Conservation (phyloP, 1,140 invertebrate species). For the Zaprionus gabonicus region DNA sequence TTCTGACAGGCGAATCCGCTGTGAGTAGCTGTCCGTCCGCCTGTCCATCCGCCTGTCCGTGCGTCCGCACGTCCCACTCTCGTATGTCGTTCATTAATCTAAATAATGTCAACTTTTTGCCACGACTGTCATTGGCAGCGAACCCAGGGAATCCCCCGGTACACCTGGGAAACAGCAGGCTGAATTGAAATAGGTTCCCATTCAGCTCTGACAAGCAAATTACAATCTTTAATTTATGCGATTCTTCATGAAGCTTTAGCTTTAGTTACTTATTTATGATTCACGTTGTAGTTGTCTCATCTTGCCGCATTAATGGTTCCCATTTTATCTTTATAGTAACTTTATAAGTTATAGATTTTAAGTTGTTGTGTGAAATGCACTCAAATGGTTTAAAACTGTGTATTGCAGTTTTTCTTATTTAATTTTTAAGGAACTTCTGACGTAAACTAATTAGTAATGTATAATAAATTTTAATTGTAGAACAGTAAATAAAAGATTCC, state of each 20-base stretch:
- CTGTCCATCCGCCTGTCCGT: slow-evolving; percentile 1
- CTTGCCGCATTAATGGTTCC: background rate
- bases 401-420: too few species aligned
- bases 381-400: too few species aligned
- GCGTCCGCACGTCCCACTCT: slow-evolving; percentile 20
- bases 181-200: slow-evolving; percentile 52
- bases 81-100: slow-evolving; percentile 52
- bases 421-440: too few species aligned
- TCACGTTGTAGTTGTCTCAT: background rate
- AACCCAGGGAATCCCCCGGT: slow-evolving; percentile 25
- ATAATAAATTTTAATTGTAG: too few species aligned
- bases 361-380: too few species aligned
- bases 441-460: too few species aligned
- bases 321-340: background rate
- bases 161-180: slow-evolving; percentile 29
- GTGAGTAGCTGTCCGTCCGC: background rate
- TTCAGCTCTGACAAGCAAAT: slow-evolving; percentile 44
- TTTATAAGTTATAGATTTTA: background rate
- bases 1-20: slow-evolving; percentile 39
- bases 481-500: too few species aligned
- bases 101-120: slow-evolving; percentile 61
- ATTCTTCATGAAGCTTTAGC: slow-evolving; percentile 2
- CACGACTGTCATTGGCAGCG: slow-evolving; percentile 6
- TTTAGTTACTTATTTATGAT: slow-evolving; percentile 2
- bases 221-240: slow-evolving; percentile 55